Percentiles rank a stretch among this genome's conserved stretches.
These are phyloP conservation scores for Ardeotis arabs DNA, from an alignment of 2,113 vertebrate species.

Conservation along the genomic window DNA sequence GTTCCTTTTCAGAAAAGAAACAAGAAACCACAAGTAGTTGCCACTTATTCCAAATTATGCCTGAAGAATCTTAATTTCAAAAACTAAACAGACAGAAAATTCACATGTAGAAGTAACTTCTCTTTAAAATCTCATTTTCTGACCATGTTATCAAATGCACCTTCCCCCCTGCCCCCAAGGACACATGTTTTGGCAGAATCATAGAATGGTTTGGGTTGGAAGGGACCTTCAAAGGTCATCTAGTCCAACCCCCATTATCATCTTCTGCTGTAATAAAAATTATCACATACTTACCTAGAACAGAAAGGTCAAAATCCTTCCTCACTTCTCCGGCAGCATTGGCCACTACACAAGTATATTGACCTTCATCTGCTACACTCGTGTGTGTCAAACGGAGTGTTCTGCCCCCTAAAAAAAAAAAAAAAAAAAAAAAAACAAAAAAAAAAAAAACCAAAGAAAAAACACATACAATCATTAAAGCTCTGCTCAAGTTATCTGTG, in stretches of 20 bases:
- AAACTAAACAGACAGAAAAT: too few species aligned
- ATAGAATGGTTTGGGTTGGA: too few species aligned
- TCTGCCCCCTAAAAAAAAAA: conserved; percentile 81
- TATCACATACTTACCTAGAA: conserved; percentile 80
- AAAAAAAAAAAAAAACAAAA: neutral
- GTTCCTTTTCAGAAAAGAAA: too few species aligned
- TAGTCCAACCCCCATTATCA: too few species aligned
- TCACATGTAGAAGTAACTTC: too few species aligned
- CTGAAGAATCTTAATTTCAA: too few species aligned
- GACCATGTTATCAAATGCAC: too few species aligned
- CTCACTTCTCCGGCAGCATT: conserved; percentile 88
- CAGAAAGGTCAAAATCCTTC: conserved; percentile 85
- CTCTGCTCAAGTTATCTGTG: neutral
- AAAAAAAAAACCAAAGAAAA: too few species aligned
- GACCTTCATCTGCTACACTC: conserved; percentile 81
- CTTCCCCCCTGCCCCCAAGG: neutral
- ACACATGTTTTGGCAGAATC: accelerated
- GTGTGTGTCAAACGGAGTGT: conserved; percentile 83
- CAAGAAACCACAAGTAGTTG: too few species aligned
- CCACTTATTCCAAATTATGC: too few species aligned
- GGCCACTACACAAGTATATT: conserved; percentile 87
- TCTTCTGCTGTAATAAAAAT: neutral
- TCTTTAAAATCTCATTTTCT: too few species aligned
- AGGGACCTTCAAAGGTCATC: too few species aligned
- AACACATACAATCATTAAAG: neutral